Base-by-base conservation (phyloP, 2,888 invertebrate species). In the Plemyria rubiginata region DNA sequence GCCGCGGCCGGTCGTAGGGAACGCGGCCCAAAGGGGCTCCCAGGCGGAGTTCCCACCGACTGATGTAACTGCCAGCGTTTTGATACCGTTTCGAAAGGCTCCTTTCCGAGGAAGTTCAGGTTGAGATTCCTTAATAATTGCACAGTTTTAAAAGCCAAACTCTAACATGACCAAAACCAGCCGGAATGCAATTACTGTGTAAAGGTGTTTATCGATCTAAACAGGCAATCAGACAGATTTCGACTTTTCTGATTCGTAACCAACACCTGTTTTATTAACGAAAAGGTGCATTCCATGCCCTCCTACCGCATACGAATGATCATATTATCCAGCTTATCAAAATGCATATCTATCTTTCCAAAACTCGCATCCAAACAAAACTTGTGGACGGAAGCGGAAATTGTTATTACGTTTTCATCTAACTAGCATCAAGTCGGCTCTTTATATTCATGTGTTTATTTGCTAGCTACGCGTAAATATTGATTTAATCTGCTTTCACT, bases 11-110 rank as follows among this genome's bases (percentile, higher is more conserved):
- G 83, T 84, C 82, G 81, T 74, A 83, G 86, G 82, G 86, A 87
- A 87, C 80, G 80, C 73, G 74, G 77, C 82, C 87, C 87, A 74
- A 76, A 75, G 82, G 85, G 85, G 87, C 86, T 86, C 88, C 80
- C 85, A 82, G 76, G 85, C 78, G 72, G 73, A 74, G 73, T 90
- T 92, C 91, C 88, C 91, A 91, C 89, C 82, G 81, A 78, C 75
- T 74, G 66, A 78, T 72, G 72, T 80, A 79, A 83, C 81, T 76
- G 76, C 74, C 64, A 67, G 57, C 73, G 73, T 68, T 72, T 78
- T 73, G 67, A 71, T 80, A 78, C 78, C 75, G 77, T 78, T 76
- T 71, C 67, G 70, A 75, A 75, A 67, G 70, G 72, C 46, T 56
- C 60, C 49, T 60, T 57, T 49, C 57, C 28, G 12, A 63, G 64